Conservation (phyloP, 2,888 invertebrate genomes). For the Ecliptopera silaceata region DNA sequence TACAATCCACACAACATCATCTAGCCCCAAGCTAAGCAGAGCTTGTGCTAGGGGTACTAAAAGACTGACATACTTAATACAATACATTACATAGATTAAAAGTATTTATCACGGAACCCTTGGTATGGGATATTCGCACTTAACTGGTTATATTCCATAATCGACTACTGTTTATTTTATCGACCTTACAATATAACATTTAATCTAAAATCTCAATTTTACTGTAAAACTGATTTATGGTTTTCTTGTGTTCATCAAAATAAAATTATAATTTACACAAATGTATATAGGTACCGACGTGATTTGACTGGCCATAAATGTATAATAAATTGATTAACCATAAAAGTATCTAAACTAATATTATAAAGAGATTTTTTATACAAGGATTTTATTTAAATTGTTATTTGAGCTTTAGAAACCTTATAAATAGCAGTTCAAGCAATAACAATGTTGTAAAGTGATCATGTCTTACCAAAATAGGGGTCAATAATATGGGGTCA, state of each 20-base stretch:
- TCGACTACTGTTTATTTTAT: conserved; percentile 10
- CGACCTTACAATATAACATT: conserved; percentile 8
- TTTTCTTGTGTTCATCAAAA: conserved; percentile 21
- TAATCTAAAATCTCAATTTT: conserved; percentile 13
- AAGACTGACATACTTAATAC: too few species aligned
- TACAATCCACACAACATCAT: too few species aligned
- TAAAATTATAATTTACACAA: conserved; percentile 23
- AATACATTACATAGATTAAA: too few species aligned
- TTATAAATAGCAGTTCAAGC: too few species aligned
- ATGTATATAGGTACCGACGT: conserved; percentile 10
- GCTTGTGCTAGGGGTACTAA: too few species aligned
- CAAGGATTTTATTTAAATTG: too few species aligned
- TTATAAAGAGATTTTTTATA: neutral
- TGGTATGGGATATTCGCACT: too few species aligned
- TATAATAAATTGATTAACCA: conserved; percentile 10
- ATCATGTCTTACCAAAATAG: conserved; percentile 30
- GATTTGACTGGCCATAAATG: conserved; percentile 18
- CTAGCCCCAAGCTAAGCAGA: too few species aligned
- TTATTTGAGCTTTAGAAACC: too few species aligned
- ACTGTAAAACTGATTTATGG: conserved; percentile 23
- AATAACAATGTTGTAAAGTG: too few species aligned
- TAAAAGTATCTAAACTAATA: conserved; percentile 1
- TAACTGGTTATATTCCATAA: conserved; percentile 1
- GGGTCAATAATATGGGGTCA: conserved; percentile 26
- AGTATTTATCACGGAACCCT: too few species aligned